Base-by-base conservation (phyloP, 2,113 vertebrate species). In the Scomber colias region DNA sequence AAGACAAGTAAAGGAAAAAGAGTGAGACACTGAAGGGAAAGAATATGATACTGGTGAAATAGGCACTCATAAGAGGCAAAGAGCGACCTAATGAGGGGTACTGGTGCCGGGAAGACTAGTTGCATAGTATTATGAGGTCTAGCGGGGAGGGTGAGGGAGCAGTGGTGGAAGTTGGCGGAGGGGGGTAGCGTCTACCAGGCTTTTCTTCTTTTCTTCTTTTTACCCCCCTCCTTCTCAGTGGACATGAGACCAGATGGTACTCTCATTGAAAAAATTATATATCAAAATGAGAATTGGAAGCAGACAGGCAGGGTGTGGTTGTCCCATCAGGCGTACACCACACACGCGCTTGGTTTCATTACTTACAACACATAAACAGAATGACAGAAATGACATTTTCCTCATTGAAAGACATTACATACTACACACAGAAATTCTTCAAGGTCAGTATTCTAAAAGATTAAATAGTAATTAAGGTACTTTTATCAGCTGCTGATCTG, bases 191-290 rank as follows among this genome's bases (percentile, higher is more conserved):
- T 82, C 79, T 27, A 65, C 45, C 54, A 55, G 54, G 12, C 21
- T 21, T 77, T 71, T 63, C 60, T 66, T 69, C 56, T 57, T n/a
- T 7, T 48, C 0, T 3, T 69, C 53, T 54, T 54, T 54, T 35
- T 51, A 62, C 11, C 35, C 17, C 24, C 21, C 24, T 16, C 45
- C 35, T 75, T 21, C 63, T 81, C 71, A 56, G 59, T 82, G 69
- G 67, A 85, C 62, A 30, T 27, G 24, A 48, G 77, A 63, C 81
- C 94, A 94, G 92, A 93, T 95, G 93, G 91, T 89, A 70, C 74
- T 89, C 87, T 90, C 89, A 83, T 92, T 92, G 90, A 87, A 19
- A 81, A 84, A 81, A 90, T 92, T 75, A 86, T 56, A 40, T 68
- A 75, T 72, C 56, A 69, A 86, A 89, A 86, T 81, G 61, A 82